Evolutionary conservation across 2,888 invertebrate genomes (phyloP), one percentile per base, ranked within the genome.

Genomic region (Chorisops tibialis): DNA sequence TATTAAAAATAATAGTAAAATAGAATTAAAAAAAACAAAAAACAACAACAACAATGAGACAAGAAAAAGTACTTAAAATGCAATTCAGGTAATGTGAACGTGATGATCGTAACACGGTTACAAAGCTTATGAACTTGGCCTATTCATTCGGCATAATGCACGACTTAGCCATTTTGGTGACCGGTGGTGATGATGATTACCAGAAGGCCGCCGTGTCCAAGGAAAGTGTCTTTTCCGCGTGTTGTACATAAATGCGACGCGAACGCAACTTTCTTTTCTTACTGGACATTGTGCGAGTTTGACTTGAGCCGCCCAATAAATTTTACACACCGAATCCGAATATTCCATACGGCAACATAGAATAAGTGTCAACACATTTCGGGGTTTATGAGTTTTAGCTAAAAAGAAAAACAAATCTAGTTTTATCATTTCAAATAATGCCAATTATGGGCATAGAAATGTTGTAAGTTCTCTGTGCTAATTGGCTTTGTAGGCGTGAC

Each of bases 21-120:
- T n/a, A n/a, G n/a, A n/a, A n/a, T n/a, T n/a, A n/a, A n/a, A n/a
- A 41, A 41, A 41, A 18, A 12, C 18, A 6, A 18, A 47, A 14
- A n/a, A 11, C 9, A 47, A 6, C 14, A 18, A 5, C 47, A 47
- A 47, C 16, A 47, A 47, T 50, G 52, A 52, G 61, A 52, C 61
- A 61, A 18, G 47, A 47, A 18, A 12, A 41, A 30, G 22, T 49
- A 16, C 14, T 63, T 63, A 59, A 59, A 63, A 63, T 63, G 59
- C 63, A 63, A 63, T 59, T 47, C 63, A 52, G 59, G 59, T 59
- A 52, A 59, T 35, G 52, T 63, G 52, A 47, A 63, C 63, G 63
- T 63, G 63, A 59, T 51, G 59, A 37, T 19, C 9, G 59, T 47
- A 16, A 59, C 59, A 63, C 59, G 59, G 59, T 63, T 63, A 63